phyloP scores from a whole-genome alignment of 2,888 invertebrate species.

The Patella ulyssiponensis region DNA sequence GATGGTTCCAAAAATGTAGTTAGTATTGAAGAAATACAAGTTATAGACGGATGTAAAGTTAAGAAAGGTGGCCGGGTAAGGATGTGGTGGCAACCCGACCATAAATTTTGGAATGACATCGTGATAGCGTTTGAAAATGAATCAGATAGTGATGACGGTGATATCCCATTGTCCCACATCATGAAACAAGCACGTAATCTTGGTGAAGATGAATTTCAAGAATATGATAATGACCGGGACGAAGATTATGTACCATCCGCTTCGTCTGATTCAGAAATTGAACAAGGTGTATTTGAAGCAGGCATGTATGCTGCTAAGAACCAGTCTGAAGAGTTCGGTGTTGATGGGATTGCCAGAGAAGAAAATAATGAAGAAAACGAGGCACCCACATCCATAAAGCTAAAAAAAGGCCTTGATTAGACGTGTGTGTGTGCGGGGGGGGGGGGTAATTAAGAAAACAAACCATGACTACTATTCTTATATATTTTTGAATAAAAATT shows the following conservation, averaged over 20 bases:
- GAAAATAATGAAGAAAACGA: too few relatives aligned
- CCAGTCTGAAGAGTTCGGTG: too few relatives aligned
- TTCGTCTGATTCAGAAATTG: neutral
- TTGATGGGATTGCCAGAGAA: too few relatives aligned
- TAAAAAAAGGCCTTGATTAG: too few relatives aligned
- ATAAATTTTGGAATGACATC: neutral
- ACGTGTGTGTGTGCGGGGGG: too few relatives aligned
- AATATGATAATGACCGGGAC: neutral
- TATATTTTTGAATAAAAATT: too few relatives aligned
- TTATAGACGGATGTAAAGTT: neutral
- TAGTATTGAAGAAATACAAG: neutral
- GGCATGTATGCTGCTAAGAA: too few relatives aligned
- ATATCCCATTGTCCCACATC: neutral
- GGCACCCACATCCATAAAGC: too few relatives aligned
- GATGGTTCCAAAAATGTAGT: neutral
- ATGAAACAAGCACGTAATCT: neutral
- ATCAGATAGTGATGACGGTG: neutral
- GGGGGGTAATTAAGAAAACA: too few relatives aligned
- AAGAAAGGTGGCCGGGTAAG: neutral
- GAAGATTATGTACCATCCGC: neutral
- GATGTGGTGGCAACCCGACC: neutral
- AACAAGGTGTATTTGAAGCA: neutral
- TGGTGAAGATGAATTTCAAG: neutral
- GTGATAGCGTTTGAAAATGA: neutral
- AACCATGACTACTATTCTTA: too few relatives aligned